Base-by-base conservation (phyloP, 23 tunicate species). In the Styela plicata region DNA sequence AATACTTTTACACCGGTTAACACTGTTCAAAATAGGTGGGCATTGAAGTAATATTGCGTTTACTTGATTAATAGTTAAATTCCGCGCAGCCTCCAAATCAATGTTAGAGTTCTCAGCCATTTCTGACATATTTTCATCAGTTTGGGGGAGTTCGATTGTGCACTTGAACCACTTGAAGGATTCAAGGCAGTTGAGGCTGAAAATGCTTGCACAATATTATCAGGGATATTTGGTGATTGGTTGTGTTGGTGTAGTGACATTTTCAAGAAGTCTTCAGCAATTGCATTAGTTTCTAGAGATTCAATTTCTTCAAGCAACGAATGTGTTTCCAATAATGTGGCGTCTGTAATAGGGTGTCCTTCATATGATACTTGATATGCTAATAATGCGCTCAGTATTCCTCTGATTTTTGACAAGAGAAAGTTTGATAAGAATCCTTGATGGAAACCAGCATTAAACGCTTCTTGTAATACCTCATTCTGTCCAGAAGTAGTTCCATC, bases 291-390 rank as follows among this genome's bases (percentile, higher is more conserved):
- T 63, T 91, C 90, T 30, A 91, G 65, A 5, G 34, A 64, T 20
- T 57, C 33, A n/a, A 91, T 78, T 24, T 86, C 86, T 25, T 91
- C 90, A n/a, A 91, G 34, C 2, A 91, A 27, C 23, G 29, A 34
- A 29, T 91, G 84, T 31, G 97, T 79, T 63, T 91, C 97, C 7
- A 91, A 34, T 20, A 86, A 57, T 1, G 85, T 78, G 28, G 83
- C 87, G 78, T 91, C 97, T 29, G 90, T 74, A 31, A 91, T 91
- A 1, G 97, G 97, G 78, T 86, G 77, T 22, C 97, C 97, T 52
- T 91, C 97, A 71, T 91, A 91, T 1, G 74, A 82, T 22, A 80
- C 85, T 31, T 80, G 86, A 71, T 83, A 86, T 1, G 90, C 87
- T 75, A 91, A 31, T 64, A 91, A 69, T 19, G 85, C 97, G n/a